These are phyloP conservation scores for Hippopotamus amphibius DNA, from an alignment of 2,113 vertebrate genomes.

Conservation along the genomic window DNA sequence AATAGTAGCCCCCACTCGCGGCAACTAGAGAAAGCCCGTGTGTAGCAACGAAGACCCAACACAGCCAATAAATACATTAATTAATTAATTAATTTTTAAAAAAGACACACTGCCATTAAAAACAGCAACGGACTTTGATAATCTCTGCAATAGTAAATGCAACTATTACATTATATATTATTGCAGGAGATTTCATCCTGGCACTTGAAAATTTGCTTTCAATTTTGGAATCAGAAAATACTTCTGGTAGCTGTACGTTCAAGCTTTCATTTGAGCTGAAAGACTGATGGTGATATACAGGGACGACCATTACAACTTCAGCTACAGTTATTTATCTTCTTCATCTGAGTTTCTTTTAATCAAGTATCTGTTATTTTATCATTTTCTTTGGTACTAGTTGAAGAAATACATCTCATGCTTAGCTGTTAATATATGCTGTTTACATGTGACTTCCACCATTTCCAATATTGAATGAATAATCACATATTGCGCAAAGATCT, in stretches of 20 bases:
- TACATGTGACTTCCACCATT: background rate
- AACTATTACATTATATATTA: background rate
- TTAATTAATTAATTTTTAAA: too few relatives aligned
- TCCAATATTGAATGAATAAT: background rate
- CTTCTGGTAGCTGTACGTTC: background rate
- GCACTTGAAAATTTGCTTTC: slow-evolving; percentile 31
- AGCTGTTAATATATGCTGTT: background rate
- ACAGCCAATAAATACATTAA: too few relatives aligned
- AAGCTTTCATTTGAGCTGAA: background rate
- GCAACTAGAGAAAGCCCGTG: too few relatives aligned
- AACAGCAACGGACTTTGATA: background rate
- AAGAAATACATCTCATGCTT: background rate
- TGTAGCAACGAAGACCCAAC: too few relatives aligned
- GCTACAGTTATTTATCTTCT: background rate
- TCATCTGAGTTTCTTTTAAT: slow-evolving; percentile 9
- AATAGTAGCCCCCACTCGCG: too few relatives aligned
- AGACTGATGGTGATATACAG: background rate
- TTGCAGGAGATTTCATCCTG: background rate
- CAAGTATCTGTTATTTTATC: background rate
- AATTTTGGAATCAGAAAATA: slow-evolving; percentile 41
- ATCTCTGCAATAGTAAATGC: background rate
- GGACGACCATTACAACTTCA: background rate
- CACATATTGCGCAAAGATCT: background rate
- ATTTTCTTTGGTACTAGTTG: background rate
- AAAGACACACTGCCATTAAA: background rate